Conservation (phyloP, 2,113 vertebrate species). For the Microtus oregoni region DNA sequence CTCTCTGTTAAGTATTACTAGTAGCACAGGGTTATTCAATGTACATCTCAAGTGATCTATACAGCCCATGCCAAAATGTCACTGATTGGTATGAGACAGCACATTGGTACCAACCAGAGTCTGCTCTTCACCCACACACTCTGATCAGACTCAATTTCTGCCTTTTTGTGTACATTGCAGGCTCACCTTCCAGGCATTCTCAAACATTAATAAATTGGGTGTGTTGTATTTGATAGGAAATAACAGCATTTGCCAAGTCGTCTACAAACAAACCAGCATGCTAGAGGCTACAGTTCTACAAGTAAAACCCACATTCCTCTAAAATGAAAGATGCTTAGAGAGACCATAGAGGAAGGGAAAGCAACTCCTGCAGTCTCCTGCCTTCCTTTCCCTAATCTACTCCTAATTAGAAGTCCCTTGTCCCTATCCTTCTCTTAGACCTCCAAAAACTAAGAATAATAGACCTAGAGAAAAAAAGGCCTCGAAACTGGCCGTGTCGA, state of each 20-base stretch:
- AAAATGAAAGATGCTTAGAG: slow-evolving; percentile 1
- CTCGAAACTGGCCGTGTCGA: background rate
- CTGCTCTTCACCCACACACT: background rate
- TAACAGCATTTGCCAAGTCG: background rate
- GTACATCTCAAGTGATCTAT: background rate
- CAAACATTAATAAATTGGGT: slow-evolving; percentile 8
- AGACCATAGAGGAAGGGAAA: background rate
- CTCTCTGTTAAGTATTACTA: background rate
- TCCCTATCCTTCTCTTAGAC: background rate
- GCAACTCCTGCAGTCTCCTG: background rate
- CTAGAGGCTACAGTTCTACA: background rate
- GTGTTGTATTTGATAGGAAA: slow-evolving; percentile 21
- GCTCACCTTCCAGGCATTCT: background rate
- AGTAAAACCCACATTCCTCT: background rate
- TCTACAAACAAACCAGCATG: slow-evolving; percentile 20
- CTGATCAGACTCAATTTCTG: background rate
- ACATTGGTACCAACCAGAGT: background rate
- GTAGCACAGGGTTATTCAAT: background rate
- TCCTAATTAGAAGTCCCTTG: background rate
- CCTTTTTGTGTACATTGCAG: background rate
- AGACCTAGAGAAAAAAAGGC: background rate
- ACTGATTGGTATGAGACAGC: background rate
- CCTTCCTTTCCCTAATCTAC: background rate
- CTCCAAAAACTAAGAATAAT: slow-evolving; percentile 16
- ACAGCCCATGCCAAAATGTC: background rate